These are phyloP conservation scores for Drosophila funebris DNA, from an alignment of 1,140 invertebrate genomes.

Conservation along the genomic window DNA sequence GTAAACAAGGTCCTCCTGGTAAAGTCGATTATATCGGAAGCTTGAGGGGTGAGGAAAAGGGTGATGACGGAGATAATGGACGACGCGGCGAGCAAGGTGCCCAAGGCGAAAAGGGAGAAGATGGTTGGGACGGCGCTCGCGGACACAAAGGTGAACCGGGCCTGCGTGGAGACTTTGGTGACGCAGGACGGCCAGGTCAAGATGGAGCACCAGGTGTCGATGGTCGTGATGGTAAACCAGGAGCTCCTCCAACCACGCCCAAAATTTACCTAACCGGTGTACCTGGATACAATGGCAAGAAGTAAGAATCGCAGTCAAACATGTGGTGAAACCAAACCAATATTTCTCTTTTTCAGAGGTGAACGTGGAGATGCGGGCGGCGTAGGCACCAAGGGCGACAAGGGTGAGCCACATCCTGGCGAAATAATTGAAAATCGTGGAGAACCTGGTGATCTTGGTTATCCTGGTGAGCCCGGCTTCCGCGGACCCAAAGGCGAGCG, in stretches of 20 bases:
- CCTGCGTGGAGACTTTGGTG: constrained; percentile 84
- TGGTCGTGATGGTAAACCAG: constrained; percentile 85
- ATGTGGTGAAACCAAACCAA: background rate
- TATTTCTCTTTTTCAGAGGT: constrained; percentile 70
- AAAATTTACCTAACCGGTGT: constrained; percentile 84
- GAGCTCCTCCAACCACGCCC: constrained; percentile 78
- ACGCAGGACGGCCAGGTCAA: constrained; percentile 83
- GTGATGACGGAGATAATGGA: constrained; percentile 82
- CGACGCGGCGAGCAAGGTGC: constrained; percentile 84
- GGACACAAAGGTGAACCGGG: constrained; percentile 84
- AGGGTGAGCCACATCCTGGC: constrained; percentile 84
- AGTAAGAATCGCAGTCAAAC: constrained; percentile 35
- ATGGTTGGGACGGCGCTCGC: constrained; percentile 74
- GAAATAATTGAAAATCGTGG: constrained; percentile 65
- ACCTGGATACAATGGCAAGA: constrained; percentile 83
- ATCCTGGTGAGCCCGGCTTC: constrained; percentile 59
- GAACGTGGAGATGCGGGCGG: constrained; percentile 83
- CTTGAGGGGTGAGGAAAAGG: background rate
- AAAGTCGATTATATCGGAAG: background rate
- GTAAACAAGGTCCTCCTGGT: constrained; percentile 72
- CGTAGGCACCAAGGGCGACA: constrained; percentile 85
- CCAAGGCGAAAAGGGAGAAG: constrained; percentile 74
- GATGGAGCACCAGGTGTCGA: constrained; percentile 84
- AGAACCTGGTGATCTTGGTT: constrained; percentile 59
- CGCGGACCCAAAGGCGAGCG: constrained; percentile 72